Conservation (phyloP, 2,113 vertebrate genomes). For the Calidris pugnax region DNA sequence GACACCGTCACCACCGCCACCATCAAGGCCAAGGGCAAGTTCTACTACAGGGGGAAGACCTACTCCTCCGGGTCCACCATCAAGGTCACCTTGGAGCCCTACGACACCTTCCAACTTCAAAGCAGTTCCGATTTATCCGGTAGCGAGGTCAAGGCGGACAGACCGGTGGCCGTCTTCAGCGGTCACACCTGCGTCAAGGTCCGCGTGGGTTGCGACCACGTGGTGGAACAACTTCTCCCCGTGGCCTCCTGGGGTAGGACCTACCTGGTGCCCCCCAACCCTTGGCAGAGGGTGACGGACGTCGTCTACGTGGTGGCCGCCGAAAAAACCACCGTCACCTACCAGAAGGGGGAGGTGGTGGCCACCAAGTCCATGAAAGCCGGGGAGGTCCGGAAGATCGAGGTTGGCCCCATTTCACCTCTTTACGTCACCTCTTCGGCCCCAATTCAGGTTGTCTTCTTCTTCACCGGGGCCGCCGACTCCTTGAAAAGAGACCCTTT, state of each 20-base stretch:
- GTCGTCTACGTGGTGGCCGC: slow-evolving; percentile 61
- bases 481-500: slow-evolving; percentile 43
- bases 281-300: slow-evolving; percentile 2
- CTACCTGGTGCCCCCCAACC: slow-evolving; percentile 67
- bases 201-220: slow-evolving; percentile 60
- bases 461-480: neutral
- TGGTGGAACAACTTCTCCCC: slow-evolving; percentile 79
- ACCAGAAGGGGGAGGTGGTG: neutral
- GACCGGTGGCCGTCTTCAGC: slow-evolving; percentile 59
- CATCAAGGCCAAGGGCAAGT: neutral
- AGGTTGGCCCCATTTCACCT: rapidly evolving
- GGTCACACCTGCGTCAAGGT: slow-evolving; percentile 73
- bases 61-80: neutral
- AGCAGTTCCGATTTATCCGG: slow-evolving; percentile 57
- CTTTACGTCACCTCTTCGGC: neutral
- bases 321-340: slow-evolving; percentile 9
- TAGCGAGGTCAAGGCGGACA: slow-evolving; percentile 35
- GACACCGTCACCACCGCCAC: slow-evolving; percentile 31
- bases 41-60: neutral
- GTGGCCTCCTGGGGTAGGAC: slow-evolving; percentile 63
- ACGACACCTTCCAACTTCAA: slow-evolving; percentile 73
- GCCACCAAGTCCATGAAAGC: rapidly evolving
- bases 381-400: rapidly evolving
- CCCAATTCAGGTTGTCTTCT: neutral
- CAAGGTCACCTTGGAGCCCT: slow-evolving; percentile 56